A percentile compares a stretch with the other conserved stretches of the same genome.
Evolutionary conservation across 2,797 vertebrate genomes (phyloP).

Genomic region (Aldrovandia affinis): DNA sequence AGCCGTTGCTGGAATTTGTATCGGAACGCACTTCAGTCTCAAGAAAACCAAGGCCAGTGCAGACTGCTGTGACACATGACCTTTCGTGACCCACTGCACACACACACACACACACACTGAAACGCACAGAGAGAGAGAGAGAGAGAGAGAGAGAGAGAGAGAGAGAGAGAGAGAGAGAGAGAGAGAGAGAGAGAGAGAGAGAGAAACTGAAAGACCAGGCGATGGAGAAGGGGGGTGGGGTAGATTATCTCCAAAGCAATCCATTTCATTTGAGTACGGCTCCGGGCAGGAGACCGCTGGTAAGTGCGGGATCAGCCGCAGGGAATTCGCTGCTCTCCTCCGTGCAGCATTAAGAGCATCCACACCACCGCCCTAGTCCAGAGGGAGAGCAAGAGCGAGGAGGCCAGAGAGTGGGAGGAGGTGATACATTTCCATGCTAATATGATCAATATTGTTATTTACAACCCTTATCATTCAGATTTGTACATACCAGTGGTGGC

Average conservation of each 20-base stretch:
- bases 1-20: neutral
- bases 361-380: neutral
- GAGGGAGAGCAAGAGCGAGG: neutral
- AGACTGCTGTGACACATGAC: neutral
- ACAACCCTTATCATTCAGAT: neutral
- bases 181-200: too few relatives aligned
- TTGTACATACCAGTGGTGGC: too few relatives aligned
- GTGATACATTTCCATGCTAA: neutral
- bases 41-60: neutral
- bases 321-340: neutral
- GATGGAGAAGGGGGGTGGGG: neutral
- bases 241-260: neutral
- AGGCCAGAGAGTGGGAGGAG: neutral
- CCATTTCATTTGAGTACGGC: conserved; percentile 10
- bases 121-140: conserved; percentile 12
- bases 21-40: neutral
- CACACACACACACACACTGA: conserved; percentile 22
- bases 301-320: neutral
- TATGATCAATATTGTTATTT: neutral
- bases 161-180: conserved; percentile 10
- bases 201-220: neutral
- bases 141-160: neutral
- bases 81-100: neutral
- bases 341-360: neutral
- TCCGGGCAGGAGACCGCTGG: neutral